phyloP scores from a whole-genome alignment of 2,113 vertebrate genomes.

The Ophiodon elongatus region DNA sequence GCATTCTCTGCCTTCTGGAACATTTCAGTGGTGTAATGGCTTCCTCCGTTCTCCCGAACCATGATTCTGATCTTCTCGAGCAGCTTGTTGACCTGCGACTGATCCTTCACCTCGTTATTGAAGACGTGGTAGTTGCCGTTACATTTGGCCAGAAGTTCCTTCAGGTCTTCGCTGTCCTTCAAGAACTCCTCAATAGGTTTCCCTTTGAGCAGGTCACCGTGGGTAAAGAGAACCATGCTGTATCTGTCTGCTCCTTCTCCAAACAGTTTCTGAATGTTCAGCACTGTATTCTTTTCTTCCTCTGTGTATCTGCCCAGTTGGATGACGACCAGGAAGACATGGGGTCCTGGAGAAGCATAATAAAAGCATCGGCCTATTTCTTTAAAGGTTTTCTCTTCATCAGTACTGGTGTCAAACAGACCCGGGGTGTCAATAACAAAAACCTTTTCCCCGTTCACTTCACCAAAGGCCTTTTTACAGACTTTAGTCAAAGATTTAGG shows the following conservation, averaged over 20 bases:
- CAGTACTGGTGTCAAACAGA: too few species aligned
- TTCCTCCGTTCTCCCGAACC: not conserved
- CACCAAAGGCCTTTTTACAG: too few species aligned
- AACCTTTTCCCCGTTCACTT: too few species aligned
- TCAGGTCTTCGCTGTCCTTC: not conserved
- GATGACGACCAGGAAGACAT: constrained; percentile 11
- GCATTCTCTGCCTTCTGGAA: constrained; percentile 2
- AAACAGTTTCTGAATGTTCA: constrained; percentile 16
- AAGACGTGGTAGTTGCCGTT: constrained; percentile 35
- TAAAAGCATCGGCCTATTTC: not conserved
- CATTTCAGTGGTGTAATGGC: constrained; percentile 24
- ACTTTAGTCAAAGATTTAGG: too few species aligned
- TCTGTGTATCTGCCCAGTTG: constrained; percentile 15
- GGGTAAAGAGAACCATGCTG: constrained; percentile 42
- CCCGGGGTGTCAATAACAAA: too few species aligned
- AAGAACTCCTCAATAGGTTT: constrained; percentile 11
- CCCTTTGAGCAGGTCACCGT: constrained; percentile 4
- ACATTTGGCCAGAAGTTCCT: not conserved
- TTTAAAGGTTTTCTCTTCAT: not conserved
- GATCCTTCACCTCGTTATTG: not conserved
- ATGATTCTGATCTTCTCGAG: not conserved
- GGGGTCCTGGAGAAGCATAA: constrained; percentile 21
- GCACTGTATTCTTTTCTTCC: constrained; percentile 6
- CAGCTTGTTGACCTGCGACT: not conserved
- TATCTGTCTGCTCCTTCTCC: constrained; percentile 20